These are phyloP conservation scores for Periphyllus acericola DNA, from an alignment of 2,888 invertebrate genomes.

Conservation along the genomic window DNA sequence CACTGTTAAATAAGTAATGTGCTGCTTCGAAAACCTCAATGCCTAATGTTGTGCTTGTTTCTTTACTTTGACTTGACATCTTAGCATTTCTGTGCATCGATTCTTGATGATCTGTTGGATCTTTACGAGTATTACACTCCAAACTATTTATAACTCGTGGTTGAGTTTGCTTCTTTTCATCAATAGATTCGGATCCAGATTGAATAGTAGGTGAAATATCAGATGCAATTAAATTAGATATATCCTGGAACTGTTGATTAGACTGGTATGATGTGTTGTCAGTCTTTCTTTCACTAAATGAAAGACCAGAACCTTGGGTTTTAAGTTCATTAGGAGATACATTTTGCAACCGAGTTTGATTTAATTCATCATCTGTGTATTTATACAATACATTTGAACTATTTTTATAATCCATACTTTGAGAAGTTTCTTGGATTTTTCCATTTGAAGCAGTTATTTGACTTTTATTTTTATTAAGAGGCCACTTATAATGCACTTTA, in stretches of 20 bases:
- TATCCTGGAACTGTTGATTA: conserved; percentile 48
- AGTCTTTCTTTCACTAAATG: conserved; percentile 19
- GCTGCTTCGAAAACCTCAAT: conserved; percentile 28
- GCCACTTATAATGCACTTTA: conserved; percentile 58
- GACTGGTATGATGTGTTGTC: conserved; percentile 17
- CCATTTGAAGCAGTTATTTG: neutral
- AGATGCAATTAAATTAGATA: conserved; percentile 36
- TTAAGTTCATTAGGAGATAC: conserved; percentile 15
- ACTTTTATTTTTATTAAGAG: conserved; percentile 50
- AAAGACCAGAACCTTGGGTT: neutral
- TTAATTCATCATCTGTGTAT: conserved; percentile 11
- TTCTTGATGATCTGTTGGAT: conserved; percentile 15
- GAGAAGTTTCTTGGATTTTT: conserved; percentile 13
- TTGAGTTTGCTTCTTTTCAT: conserved; percentile 28
- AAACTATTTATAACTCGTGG: neutral
- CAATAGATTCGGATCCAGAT: conserved; percentile 24
- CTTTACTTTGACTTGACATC: conserved; percentile 24
- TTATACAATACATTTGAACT: conserved; percentile 28
- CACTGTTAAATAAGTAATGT: conserved; percentile 6
- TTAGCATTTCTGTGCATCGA: conserved; percentile 10
- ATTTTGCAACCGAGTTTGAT: neutral
- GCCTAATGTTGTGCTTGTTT: conserved; percentile 8
- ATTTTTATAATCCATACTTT: conserved; percentile 17
- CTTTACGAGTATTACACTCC: neutral
- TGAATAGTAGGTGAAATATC: conserved; percentile 30